These are phyloP conservation scores for Ethmia dodecea DNA, from an alignment of 2,888 invertebrate species.

Conservation along the genomic window DNA sequence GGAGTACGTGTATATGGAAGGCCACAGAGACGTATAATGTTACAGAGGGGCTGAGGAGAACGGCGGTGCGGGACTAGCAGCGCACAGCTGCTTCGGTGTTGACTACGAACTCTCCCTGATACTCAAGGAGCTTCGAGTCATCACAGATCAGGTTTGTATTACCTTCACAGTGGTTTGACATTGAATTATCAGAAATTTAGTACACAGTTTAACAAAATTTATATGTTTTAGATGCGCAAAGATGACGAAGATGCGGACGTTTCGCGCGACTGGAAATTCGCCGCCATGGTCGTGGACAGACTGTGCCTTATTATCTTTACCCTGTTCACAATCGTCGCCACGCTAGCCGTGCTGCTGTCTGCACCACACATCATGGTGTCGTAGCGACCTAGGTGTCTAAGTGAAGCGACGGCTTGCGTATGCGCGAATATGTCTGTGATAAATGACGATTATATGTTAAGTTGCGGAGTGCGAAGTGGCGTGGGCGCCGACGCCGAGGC, in stretches of 20 bases:
- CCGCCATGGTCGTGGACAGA: conserved; percentile 99
- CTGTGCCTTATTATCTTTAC: conserved; percentile 99
- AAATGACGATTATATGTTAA: conserved; percentile 83
- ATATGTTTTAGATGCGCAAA: conserved; percentile 86
- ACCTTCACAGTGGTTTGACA: background rate
- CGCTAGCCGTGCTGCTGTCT: conserved; percentile 97
- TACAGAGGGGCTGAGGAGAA: conserved; percentile 79
- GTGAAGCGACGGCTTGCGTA: no score
- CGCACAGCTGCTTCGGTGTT: conserved; percentile 92
- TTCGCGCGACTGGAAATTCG: conserved; percentile 99
- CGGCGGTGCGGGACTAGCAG: conserved; percentile 86
- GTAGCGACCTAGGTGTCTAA: conserved; percentile 81
- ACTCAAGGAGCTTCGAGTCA: conserved; percentile 95
- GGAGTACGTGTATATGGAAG: conserved; percentile 55
- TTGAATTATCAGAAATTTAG: background rate
- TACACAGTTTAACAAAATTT: background rate
- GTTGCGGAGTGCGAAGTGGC: conserved; percentile 77
- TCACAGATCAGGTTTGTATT: conserved; percentile 93
- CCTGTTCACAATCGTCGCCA: conserved; percentile 97
- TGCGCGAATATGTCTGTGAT: conserved; percentile 86
- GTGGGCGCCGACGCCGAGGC: conserved; percentile 65
- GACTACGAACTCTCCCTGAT: conserved; percentile 97
- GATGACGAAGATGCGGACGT: conserved; percentile 96
- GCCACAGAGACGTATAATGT: conserved; percentile 59
- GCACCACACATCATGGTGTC: conserved; percentile 97